phyloP scores from a whole-genome alignment of 2,797 vertebrate species.

The Enteromius treurensis region DNA sequence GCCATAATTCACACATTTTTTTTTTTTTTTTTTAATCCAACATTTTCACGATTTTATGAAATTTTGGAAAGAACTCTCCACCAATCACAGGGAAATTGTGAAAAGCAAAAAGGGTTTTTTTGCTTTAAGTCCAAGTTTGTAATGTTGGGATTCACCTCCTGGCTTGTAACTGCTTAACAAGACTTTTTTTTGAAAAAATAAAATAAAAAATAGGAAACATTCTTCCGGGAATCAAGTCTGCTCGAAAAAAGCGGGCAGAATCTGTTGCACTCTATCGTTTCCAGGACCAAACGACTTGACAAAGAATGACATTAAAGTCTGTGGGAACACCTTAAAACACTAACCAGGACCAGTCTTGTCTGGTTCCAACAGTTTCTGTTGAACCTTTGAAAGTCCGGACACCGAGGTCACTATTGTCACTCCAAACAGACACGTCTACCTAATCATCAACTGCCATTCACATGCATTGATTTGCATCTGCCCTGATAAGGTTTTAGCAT shows the following conservation, averaged over 20 bases:
- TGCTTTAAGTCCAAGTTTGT: slow-evolving; percentile 1
- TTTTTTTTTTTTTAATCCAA: not conserved
- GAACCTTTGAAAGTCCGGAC: slow-evolving; percentile 62
- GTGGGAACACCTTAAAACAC: slow-evolving; percentile 64
- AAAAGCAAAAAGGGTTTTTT: not conserved
- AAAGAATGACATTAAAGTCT: slow-evolving; percentile 6
- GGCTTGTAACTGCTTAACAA: not conserved
- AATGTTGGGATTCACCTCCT: not conserved
- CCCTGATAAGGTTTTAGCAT: slow-evolving; percentile 23
- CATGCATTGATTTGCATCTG: slow-evolving; percentile 26
- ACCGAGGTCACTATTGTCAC: slow-evolving; percentile 36
- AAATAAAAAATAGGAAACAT: not conserved
- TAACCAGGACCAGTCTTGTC: slow-evolving; percentile 74
- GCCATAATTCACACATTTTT: slow-evolving; percentile 4
- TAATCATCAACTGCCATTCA: slow-evolving; percentile 21
- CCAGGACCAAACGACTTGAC: slow-evolving; percentile 17
- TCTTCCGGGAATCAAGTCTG: not conserved
- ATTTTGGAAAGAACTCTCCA: slow-evolving; percentile 1
- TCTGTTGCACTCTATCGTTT: not conserved
- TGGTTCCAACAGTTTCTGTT: slow-evolving; percentile 54
- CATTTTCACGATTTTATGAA: not conserved
- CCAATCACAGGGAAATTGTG: not conserved
- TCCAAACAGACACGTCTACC: slow-evolving; percentile 18
- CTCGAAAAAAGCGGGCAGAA: not conserved
- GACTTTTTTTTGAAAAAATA: not conserved